Percentiles rank a stretch among this genome's conserved stretches.
Conservation (phyloP, 2,797 vertebrate genomes). For the Mormyrops boulengeri region DNA sequence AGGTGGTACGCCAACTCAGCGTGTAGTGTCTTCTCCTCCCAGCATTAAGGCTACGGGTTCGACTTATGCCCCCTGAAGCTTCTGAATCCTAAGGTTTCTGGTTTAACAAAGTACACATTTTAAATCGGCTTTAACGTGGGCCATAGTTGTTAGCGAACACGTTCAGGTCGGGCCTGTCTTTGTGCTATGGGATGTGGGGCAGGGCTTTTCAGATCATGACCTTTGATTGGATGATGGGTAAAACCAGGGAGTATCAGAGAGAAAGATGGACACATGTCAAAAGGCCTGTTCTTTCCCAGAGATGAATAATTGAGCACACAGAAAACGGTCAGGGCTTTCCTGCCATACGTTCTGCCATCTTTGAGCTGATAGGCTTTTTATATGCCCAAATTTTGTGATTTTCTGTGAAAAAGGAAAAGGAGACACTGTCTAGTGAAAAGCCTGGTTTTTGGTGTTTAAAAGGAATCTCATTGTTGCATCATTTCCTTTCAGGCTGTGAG, state of each 20-base stretch:
- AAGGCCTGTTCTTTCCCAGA: not conserved
- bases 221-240: not conserved
- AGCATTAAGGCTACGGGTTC: not conserved
- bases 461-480: not conserved
- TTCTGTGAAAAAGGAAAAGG: constrained; percentile 17
- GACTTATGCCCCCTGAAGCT: not conserved
- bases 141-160: not conserved
- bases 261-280: not conserved
- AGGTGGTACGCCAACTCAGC: not conserved
- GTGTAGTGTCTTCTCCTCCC: too few relatives aligned
- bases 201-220: not conserved
- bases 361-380: not conserved
- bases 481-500: not conserved
- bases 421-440: not conserved
- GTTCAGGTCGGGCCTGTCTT: not conserved
- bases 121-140: not conserved
- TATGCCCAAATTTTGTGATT: constrained; percentile 6
- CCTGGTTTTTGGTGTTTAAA: not conserved
- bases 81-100: not conserved
- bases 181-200: too few relatives aligned
- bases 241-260: not conserved
- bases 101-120: not conserved
- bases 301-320: not conserved
- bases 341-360: not conserved
- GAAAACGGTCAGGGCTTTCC: not conserved